These are phyloP conservation scores for Meliscaeva auricollis DNA, from an alignment of 2,888 invertebrate species.

Conservation along the genomic window DNA sequence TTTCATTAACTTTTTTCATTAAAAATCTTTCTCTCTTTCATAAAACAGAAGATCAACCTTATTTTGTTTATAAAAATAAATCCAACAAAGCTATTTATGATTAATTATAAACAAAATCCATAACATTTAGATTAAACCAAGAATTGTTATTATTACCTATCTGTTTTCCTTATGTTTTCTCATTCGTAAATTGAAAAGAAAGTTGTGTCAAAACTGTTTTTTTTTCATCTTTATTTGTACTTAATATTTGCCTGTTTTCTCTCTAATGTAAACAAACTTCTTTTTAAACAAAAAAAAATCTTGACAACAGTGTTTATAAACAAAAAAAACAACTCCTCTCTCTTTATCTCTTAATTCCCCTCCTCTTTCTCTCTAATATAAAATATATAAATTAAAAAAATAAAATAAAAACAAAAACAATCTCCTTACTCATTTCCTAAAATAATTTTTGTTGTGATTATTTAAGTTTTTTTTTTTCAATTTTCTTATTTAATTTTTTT, in stretches of 20 bases:
- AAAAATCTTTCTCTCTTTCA: no score
- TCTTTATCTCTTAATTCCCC: slow-evolving; percentile 21
- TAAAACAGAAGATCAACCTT: no score
- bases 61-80: no score
- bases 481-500: slow-evolving; percentile 44
- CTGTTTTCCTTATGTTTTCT: background rate
- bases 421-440: slow-evolving; percentile 50
- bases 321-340: slow-evolving; percentile 13
- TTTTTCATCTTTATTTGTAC: slow-evolving; percentile 43
- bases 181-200: background rate
- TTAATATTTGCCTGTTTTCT: slow-evolving; percentile 20
- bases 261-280: background rate
- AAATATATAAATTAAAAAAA: background rate
- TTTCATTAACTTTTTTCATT: no score
- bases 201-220: no score
- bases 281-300: background rate
- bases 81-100: no score
- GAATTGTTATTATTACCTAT: no score
- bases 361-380: slow-evolving; percentile 4
- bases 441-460: slow-evolving; percentile 67
- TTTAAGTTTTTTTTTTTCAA: slow-evolving; percentile 52
- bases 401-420: slow-evolving; percentile 10
- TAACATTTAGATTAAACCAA: no score
- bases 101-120: no score
- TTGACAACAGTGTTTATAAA: background rate